These are phyloP conservation scores for Heliconius hermathena DNA, from an alignment of 1,140 invertebrate species.

Conservation along the genomic window DNA sequence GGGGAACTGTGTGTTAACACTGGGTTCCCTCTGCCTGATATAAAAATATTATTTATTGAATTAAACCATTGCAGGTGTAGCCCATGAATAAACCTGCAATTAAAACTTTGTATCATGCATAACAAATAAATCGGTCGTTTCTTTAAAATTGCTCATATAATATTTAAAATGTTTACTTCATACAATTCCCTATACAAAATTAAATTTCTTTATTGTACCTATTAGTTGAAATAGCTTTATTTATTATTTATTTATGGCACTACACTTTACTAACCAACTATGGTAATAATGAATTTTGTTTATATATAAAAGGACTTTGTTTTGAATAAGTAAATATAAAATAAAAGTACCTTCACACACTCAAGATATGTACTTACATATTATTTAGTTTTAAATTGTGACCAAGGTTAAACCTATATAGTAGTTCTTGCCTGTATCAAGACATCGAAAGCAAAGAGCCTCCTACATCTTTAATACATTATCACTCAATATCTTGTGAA, in stretches of 20 bases:
- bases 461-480: too few relatives aligned
- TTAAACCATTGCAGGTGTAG: not conserved
- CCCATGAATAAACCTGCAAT: not conserved
- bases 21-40: too few relatives aligned
- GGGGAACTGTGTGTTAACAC: too few relatives aligned
- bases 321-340: not conserved
- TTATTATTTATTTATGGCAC: not conserved
- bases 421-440: too few relatives aligned
- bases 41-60: not conserved
- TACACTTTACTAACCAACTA: not conserved
- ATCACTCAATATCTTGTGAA: too few relatives aligned
- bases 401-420: too few relatives aligned
- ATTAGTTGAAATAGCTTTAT: not conserved
- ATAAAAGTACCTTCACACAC: too few relatives aligned
- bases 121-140: not conserved
- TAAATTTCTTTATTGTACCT: not conserved
- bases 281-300: not conserved
- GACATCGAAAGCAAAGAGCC: too few relatives aligned
- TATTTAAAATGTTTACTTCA: slow-evolving; percentile 3
- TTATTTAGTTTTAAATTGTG: too few relatives aligned
- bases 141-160: not conserved
- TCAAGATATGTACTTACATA: too few relatives aligned
- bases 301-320: not conserved
- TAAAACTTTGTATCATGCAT: slow-evolving; percentile 2
- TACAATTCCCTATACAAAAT: not conserved